Base-by-base conservation (phyloP, 2,888 invertebrate species). In the Tachina grossa region DNA sequence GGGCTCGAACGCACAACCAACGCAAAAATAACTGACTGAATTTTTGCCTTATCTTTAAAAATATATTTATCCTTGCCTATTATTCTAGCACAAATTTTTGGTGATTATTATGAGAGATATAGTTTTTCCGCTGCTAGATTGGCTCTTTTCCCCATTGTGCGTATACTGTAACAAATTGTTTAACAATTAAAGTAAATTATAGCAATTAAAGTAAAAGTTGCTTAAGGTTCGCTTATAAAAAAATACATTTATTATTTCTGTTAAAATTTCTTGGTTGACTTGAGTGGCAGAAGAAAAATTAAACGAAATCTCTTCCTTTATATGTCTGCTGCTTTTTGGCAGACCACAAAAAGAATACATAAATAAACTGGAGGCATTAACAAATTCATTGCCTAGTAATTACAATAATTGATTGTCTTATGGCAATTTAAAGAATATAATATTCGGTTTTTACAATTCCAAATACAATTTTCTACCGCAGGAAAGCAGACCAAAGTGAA, bases 351-450 rank as follows among this genome's bases (percentile, higher is more conserved):
- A 31, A 31, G 6, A 31, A 31, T 31, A 6, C 6, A 31, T 31
- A 31, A 43, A 2, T 19, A 49, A 57, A 72, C 4, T 5, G 19
- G 9, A 47, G 49, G 39, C 39, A 49, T 59, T 61, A 81, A 45
- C 66, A 68, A 69, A 82, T 75, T 82, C 75, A 78, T 85, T 85
- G 69, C 78, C 31, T 57, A 11, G 78, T 78, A 78, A 85, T 85
- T 81, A 85, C 74, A 69, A 78, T 81, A 85, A 85, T 85, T 85
- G 81, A 85, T 85, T 82, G 65, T 82, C 71, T 82, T 75, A 85
- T 22, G 78, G 82, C 65, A 85, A 71, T 82, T 85, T 78, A 51
- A 78, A 55, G 63, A 59, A 76, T 59, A 77, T 66, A 65, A 43
- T 45, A 1, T 63, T 41, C 10, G 16, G 13, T 10, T 39, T 19